A percentile compares a stretch with the other conserved stretches of the same genome.
These are phyloP conservation scores for Odontocolon sp. DNA, from an alignment of 2,888 invertebrate genomes.

Conservation along the genomic window DNA sequence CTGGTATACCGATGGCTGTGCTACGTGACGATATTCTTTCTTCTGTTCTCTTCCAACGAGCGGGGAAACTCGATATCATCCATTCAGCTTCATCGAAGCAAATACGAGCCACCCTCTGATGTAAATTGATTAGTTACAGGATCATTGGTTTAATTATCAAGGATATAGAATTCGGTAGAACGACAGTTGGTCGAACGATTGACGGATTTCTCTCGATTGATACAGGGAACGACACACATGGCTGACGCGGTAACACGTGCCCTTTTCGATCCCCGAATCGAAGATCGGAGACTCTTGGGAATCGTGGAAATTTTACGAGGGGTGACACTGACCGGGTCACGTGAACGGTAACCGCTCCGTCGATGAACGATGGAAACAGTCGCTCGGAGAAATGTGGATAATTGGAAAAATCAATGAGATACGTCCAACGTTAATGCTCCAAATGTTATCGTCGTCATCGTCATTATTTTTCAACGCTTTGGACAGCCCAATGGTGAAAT, in stretches of 20 bases:
- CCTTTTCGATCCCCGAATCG: too few relatives aligned
- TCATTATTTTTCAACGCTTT: too few relatives aligned
- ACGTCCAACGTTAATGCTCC: too few relatives aligned
- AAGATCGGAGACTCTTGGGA: too few relatives aligned
- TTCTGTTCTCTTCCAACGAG: constrained; percentile 3
- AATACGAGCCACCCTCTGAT: background rate
- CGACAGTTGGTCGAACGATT: constrained; percentile 37
- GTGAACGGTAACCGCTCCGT: background rate
- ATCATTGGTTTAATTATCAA: constrained; percentile 2
- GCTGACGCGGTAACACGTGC: background rate
- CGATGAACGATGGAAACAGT: constrained; percentile 12
- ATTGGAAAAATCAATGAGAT: too few relatives aligned
- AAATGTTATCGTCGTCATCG: too few relatives aligned
- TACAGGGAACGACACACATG: background rate
- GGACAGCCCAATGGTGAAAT: too few relatives aligned
- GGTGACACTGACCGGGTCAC: too few relatives aligned
- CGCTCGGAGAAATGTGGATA: too few relatives aligned
- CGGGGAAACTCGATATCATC: constrained; percentile 45
- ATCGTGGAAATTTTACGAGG: background rate
- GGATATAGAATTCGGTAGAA: background rate
- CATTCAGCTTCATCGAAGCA: too few relatives aligned
- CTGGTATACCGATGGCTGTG: background rate
- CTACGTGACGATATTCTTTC: background rate
- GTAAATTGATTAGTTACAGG: constrained; percentile 6
- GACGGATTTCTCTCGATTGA: constrained; percentile 50